Percentiles rank a stretch among this genome's conserved stretches.
Conservation (phyloP, 2,113 vertebrate genomes). For the Cavia aperea region DNA sequence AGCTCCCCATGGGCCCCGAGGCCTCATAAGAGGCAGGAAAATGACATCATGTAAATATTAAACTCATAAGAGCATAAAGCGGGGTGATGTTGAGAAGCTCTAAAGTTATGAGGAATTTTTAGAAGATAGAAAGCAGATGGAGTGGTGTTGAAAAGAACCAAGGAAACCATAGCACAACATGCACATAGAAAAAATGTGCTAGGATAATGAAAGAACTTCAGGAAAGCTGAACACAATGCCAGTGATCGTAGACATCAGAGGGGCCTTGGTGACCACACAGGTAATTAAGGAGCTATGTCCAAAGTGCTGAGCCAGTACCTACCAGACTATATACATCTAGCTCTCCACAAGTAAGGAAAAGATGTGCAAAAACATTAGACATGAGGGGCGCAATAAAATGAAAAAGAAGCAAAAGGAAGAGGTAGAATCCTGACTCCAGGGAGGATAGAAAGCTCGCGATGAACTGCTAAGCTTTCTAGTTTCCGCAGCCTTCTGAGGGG, state of each 20-base stretch:
- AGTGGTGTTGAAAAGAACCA: neutral
- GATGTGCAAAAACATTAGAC: neutral
- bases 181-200: neutral
- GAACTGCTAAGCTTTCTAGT: neutral
- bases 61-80: neutral
- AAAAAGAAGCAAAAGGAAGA: neutral
- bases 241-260: neutral
- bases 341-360: neutral
- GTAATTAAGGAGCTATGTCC: neutral
- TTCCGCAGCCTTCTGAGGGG: neutral
- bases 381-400: neutral
- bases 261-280: neutral
- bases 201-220: neutral
- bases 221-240: neutral
- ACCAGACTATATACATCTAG: neutral
- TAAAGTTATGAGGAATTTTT: slow-evolving; percentile 1
- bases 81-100: neutral
- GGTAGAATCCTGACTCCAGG: neutral
- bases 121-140: slow-evolving; percentile 43
- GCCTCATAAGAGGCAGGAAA: slow-evolving; percentile 2
- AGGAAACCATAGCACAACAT: neutral
- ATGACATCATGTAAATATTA: neutral
- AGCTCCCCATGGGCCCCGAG: neutral
- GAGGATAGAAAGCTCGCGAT: neutral
- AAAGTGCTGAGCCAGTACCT: neutral